Evolutionary conservation across 2,113 vertebrate genomes (phyloP), one percentile per base, ranked within the genome.

Genomic region (Rutilus rutilus): DNA sequence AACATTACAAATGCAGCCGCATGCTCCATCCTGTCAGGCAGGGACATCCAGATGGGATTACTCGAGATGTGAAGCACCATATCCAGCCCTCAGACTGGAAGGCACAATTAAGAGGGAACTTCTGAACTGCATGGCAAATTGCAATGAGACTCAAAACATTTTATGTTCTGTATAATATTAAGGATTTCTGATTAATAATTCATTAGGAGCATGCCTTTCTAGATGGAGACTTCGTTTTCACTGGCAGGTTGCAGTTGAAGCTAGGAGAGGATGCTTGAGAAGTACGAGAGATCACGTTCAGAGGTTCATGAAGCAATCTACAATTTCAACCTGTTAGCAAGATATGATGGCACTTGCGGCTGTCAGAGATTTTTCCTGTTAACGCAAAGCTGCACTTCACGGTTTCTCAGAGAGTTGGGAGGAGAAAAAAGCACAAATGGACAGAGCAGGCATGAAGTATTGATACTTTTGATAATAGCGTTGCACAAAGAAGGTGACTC

Each of bases 51-150:
- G 85, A 87, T 73, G 87, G 88, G 88, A 87, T 88, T 88, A 85
- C 78, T 88, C 65, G 42, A 89, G 78, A 89, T 87, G 86, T 89
- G 84, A 85, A 77, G 74, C 73, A 78, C 78, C 69, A 65, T 75
- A 87, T 84, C 86, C 54, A 87, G 86, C 78, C 42, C 71, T 89
- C 60, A 74, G 79, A 87, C 87, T 90, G 83, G 50, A 87, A 88
- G 90, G 88, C 87, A 86, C 90, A 90, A 90, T 90, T 90, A 90
- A 88, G 85, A 87, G 85, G 47, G 67, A 84, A 80, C 85, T 86
- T 89, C 86, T 83, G 76, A 87, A 86, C 85, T 36, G 54, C 78
- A 86, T 64, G 47, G 81, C 64, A 84, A 88, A 89, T 86, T 87
- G 79, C 87, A 82, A 86, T 74, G 57, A 90, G 85, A 90, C 85